Base-by-base conservation (phyloP, 1,140 invertebrate genomes). In the Aphelinus certus region DNA sequence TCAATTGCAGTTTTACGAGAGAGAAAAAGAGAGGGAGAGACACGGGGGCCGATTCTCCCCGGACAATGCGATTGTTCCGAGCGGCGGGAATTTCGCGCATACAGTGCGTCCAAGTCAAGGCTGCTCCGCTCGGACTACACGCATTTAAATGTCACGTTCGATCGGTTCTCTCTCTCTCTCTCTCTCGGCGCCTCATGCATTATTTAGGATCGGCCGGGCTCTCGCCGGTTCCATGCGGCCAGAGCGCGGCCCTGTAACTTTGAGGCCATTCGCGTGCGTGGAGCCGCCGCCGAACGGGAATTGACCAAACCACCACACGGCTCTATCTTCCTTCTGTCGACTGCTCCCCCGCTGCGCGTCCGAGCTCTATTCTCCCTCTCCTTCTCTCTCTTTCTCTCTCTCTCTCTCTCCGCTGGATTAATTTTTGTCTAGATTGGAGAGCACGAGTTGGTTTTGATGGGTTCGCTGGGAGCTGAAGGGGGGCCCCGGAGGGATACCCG, bases 101-200 rank as follows among this genome's bases (percentile, higher is more conserved):
- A 26, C 26, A 26, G 26, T 26, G 26, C 26, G 26, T 26, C 26
- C 26, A 82, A 80, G 81, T 79, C 79, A 80, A 81, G 81, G 77
- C 74, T 79, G 77, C 70, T 47, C 78, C 65, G 62, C 61, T 64
- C 70, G 68, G 60, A 26, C 67, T 81, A 82, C 79, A 80, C 80
- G 80, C 73, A 83, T 83, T 83, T 83, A 83, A 83, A 83, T 81
- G 82, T 82, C 77, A 78, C 81, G 79, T 81, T 81, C 82, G 80
- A 82, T 81, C 80, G 77, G 56, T 48, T 5, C 7, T 49, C 7
- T 47, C n/a, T n/a, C 64, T 46, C 64, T 46, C 48, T n/a, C 1
- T 26, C 48, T 53, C 46, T 55, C 67, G 3, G 60, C 69, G 46
- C 81, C 26, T 84, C 81, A 83, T 84, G 82, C 83, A 83, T 84